These are phyloP conservation scores for Nomada hirtipes DNA, from an alignment of 2,888 invertebrate genomes.

Conservation along the genomic window DNA sequence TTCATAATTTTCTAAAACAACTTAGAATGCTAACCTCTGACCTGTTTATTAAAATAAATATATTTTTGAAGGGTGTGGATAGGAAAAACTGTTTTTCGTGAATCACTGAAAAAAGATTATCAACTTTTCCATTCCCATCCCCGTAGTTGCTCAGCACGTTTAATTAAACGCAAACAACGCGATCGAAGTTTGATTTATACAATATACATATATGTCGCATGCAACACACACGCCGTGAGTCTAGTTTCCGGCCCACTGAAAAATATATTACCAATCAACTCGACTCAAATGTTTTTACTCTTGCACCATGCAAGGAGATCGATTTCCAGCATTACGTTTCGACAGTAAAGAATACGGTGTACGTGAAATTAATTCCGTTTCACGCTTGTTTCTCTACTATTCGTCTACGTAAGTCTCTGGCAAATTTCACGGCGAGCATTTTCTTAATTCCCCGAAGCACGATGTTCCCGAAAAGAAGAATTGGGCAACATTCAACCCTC, in stretches of 20 bases:
- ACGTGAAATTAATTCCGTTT: constrained; percentile 46
- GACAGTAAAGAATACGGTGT: constrained; percentile 46
- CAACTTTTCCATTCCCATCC: neutral
- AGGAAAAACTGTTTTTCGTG: too few relatives aligned
- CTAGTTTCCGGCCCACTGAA: constrained; percentile 4
- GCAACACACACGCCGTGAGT: constrained; percentile 12
- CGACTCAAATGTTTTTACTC: neutral
- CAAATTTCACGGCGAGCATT: constrained; percentile 22
- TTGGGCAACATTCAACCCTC: neutral
- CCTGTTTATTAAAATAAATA: too few relatives aligned
- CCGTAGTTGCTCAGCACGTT: neutral
- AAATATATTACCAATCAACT: constrained; percentile 27
- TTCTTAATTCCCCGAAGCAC: neutral
- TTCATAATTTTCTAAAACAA: too few relatives aligned
- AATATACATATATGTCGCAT: constrained; percentile 3
- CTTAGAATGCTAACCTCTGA: too few relatives aligned
- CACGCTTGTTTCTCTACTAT: constrained; percentile 17
- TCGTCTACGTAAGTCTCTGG: constrained; percentile 23
- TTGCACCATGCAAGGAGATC: constrained; percentile 31
- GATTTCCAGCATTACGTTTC: constrained; percentile 46
- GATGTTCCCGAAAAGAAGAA: neutral
- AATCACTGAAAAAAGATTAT: too few relatives aligned
- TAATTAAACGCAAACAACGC: constrained; percentile 16
- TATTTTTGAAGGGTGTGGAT: too few relatives aligned
- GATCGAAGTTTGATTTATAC: constrained; percentile 13